A percentile compares a stretch with the other conserved stretches of the same genome.
These are phyloP conservation scores for Anas capensis DNA, from an alignment of 2,797 vertebrate species.

Conservation along the genomic window DNA sequence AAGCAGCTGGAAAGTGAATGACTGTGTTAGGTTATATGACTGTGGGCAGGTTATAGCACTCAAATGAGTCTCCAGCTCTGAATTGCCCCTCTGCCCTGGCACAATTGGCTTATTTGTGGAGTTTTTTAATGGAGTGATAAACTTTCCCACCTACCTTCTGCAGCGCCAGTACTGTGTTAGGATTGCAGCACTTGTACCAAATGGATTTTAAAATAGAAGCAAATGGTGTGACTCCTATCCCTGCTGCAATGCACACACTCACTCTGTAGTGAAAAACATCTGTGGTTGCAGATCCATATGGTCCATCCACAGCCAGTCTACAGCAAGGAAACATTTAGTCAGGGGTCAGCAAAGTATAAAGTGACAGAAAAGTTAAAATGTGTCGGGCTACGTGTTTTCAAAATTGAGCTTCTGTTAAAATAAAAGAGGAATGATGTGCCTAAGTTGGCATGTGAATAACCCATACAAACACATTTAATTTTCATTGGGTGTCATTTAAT, in stretches of 20 bases:
- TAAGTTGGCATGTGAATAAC: background rate
- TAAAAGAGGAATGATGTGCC: background rate
- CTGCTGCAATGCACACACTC: slow-evolving; percentile 82
- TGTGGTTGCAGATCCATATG: slow-evolving; percentile 78
- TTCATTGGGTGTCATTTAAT: slow-evolving; percentile 25
- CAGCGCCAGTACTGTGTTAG: slow-evolving; percentile 48
- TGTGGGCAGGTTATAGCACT: background rate
- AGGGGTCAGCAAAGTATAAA: background rate
- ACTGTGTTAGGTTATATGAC: background rate
- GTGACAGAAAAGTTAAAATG: background rate
- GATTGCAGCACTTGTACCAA: slow-evolving; percentile 75
- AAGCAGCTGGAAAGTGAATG: background rate
- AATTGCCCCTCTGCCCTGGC: background rate
- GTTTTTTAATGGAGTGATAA: slow-evolving; percentile 2
- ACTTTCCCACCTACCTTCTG: slow-evolving; percentile 78
- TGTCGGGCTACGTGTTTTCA: background rate
- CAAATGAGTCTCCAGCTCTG: background rate
- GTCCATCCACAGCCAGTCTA: slow-evolving; percentile 84
- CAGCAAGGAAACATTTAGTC: slow-evolving; percentile 10
- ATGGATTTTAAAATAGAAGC: slow-evolving; percentile 84
- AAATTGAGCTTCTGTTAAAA: background rate
- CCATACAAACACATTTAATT: background rate
- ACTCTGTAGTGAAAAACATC: slow-evolving; percentile 80
- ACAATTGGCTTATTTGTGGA: slow-evolving; percentile 20
- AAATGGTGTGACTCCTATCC: slow-evolving; percentile 85